Evolutionary conservation across 92 coral and sea anemone genomes (phyloP).

Genomic region (Phenganax marumi): DNA sequence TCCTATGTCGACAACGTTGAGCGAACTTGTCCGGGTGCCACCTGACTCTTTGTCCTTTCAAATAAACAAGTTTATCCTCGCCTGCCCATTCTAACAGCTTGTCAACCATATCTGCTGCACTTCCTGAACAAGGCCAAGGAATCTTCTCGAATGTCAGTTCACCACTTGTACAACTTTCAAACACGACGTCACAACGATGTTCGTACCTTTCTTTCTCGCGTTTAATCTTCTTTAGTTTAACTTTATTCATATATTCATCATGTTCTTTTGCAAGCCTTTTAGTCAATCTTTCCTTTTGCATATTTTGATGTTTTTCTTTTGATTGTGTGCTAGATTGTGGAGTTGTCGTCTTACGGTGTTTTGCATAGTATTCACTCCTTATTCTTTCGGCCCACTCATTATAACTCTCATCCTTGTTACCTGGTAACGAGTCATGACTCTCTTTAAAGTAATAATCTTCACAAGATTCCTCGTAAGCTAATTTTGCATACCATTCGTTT

Average conservation of each 20-base stretch:
- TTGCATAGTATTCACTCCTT: slow-evolving; percentile 44
- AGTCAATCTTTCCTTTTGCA: slow-evolving; percentile 54
- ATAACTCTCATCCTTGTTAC: slow-evolving; percentile 60
- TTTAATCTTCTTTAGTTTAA: slow-evolving; percentile 45
- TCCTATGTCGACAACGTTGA: slow-evolving; percentile 74
- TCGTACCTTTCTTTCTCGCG: slow-evolving; percentile 61
- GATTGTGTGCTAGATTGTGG: slow-evolving; percentile 11
- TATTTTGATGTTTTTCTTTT: not conserved
- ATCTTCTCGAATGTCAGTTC: slow-evolving; percentile 56
- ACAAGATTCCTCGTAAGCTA: slow-evolving; percentile 67
- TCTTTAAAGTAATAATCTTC: slow-evolving; percentile 62
- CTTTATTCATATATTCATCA: slow-evolving; percentile 59
- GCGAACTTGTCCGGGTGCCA: slow-evolving; percentile 97
- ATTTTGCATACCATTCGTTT: slow-evolving; percentile 78
- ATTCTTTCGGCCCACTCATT: slow-evolving; percentile 89
- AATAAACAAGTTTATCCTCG: slow-evolving; percentile 59
- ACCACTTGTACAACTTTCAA: slow-evolving; percentile 33
- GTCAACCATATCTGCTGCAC: slow-evolving; percentile 57
- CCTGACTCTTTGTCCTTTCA: slow-evolving; percentile 78
- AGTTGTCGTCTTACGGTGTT: slow-evolving; percentile 8
- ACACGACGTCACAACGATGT: slow-evolving; percentile 58
- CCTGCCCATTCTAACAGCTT: slow-evolving; percentile 63
- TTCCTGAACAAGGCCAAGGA: slow-evolving; percentile 87
- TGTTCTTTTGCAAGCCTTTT: slow-evolving; percentile 68
- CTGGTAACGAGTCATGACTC: slow-evolving; percentile 41